phyloP scores from a whole-genome alignment of 2,888 invertebrate species.

The Operophtera brumata region DNA sequence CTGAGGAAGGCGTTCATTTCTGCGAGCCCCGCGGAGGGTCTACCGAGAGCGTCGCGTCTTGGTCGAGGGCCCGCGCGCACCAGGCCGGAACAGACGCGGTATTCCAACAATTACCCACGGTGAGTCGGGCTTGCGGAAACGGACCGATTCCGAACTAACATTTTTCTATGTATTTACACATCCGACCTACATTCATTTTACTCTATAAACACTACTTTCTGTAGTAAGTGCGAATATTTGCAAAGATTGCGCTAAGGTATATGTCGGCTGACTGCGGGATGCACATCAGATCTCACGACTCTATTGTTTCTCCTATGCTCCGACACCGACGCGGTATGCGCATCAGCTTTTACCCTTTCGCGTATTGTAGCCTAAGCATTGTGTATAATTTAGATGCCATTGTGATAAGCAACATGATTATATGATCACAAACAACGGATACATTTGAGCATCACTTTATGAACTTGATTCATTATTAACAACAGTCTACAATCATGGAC shows the following conservation, averaged over 20 bases:
- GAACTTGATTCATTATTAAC: constrained; percentile 25
- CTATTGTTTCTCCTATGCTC: constrained; percentile 69
- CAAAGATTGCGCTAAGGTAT: constrained; percentile 46
- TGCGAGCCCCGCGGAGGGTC: constrained; percentile 71
- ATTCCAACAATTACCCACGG: constrained; percentile 76
- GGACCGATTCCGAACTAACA: constrained; percentile 54
- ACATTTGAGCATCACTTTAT: constrained; percentile 39
- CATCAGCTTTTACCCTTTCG: constrained; percentile 70
- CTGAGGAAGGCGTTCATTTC: constrained; percentile 66
- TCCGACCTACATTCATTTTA: constrained; percentile 29
- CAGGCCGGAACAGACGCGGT: constrained; percentile 75
- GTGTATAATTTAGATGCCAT: constrained; percentile 55
- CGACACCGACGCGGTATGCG: constrained; percentile 56
- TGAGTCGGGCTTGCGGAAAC: constrained; percentile 63
- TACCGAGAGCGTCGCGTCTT: constrained; percentile 63
- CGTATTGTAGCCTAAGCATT: constrained; percentile 42
- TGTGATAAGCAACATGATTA: constrained; percentile 55
- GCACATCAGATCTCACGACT: constrained; percentile 70
- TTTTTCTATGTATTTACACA: constrained; percentile 54
- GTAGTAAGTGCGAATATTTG: constrained; percentile 40
- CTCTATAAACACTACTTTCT: constrained; percentile 34
- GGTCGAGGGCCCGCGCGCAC: constrained; percentile 74
- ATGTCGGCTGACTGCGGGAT: constrained; percentile 49
- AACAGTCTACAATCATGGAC: constrained; percentile 25
- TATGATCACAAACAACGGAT: constrained; percentile 45